Evolutionary conservation across 2,888 invertebrate genomes (phyloP), one percentile per base, ranked within the genome.

Genomic region (Tupiocoris notatus): DNA sequence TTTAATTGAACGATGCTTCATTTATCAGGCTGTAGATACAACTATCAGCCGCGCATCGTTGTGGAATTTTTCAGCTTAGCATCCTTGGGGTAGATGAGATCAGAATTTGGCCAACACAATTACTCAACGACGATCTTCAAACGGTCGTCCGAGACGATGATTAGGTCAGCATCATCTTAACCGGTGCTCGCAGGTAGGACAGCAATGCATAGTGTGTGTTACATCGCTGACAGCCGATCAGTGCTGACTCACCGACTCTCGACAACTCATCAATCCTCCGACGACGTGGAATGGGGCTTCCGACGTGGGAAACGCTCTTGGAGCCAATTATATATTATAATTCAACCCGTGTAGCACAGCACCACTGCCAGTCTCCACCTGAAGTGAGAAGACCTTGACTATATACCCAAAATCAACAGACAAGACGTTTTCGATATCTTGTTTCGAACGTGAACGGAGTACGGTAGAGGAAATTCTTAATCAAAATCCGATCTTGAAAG

Each of bases 181-280:
- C 12, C 3, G 39, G 39, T 12, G 12, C 6, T 12, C 39, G 3
- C 59, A 59, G 59, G 59, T 59, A 59, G n/a, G 59, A 6, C 3
- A 3, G 39, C 6, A 12, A 3, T 3, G 12, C 39, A 12, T 39
- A 59, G 39, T 65, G 39, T 65, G 61, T 71, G 71, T 71, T 71
- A 20, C 71, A 25, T 61, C 62, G 71, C 71, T 71, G 71, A 71
- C 71, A 71, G 61, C 62, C 54, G 62, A 71, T 71, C 71, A 61
- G 61, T 71, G 71, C 71, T 65, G 65, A 64, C 65, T 74, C 74
- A 65, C 63, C 22, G 64, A 21, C 74, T 74, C 74, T 74, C 74
- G 74, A 74, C 74, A 74, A 74, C 74, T 74, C 74, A 74, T 74
- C 74, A 74, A 74, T 74, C 65, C 64, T 64, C 39, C 64, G 74